Conservation (phyloP, 2,113 vertebrate genomes). For the Protobothrops flavoviridis region DNA sequence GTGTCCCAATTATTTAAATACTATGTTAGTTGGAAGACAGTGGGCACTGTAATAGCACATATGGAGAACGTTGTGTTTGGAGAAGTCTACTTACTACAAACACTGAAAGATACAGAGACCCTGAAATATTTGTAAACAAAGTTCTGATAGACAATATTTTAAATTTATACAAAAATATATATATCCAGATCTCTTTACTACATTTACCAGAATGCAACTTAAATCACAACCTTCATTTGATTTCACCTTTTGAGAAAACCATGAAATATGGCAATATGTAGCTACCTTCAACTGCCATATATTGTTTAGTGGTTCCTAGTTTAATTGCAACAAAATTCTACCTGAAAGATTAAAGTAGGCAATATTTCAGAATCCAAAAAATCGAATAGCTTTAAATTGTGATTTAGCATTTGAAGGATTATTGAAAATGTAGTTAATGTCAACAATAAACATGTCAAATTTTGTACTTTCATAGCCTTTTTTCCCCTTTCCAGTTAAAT, state of each 20-base stretch:
- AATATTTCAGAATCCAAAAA: background rate
- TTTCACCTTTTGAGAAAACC: background rate
- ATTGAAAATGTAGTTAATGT: background rate
- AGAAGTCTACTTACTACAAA: background rate
- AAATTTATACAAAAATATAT: background rate
- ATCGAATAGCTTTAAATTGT: background rate
- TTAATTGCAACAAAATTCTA: background rate
- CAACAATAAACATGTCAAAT: background rate
- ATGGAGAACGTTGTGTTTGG: background rate
- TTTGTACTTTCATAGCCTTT: background rate
- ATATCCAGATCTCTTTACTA: background rate
- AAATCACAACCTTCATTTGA: background rate
- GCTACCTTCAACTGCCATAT: background rate
- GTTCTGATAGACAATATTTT: background rate
- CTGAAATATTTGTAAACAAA: background rate
- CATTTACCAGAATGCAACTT: background rate
- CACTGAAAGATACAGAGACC: background rate
- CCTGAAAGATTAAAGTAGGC: background rate
- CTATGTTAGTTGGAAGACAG: background rate
- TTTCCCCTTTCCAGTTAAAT: background rate
- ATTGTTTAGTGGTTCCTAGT: background rate
- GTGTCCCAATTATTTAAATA: background rate
- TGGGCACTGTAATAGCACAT: background rate
- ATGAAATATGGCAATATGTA: background rate
- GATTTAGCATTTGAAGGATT: background rate